phyloP scores from a whole-genome alignment of 2,888 invertebrate species.

The Flexamia atlantica region DNA sequence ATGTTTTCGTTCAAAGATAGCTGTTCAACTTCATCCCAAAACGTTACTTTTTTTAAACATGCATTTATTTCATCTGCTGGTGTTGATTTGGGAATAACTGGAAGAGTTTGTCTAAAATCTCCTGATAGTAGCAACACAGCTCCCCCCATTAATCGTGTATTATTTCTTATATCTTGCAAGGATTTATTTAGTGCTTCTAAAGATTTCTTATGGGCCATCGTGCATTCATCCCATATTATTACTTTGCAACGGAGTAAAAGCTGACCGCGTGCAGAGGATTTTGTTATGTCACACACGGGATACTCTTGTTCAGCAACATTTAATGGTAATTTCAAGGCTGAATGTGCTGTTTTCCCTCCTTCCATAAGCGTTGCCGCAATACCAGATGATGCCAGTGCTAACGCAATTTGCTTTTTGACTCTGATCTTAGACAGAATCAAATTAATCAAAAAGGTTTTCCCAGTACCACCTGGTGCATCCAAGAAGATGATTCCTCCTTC shows the following conservation, averaged over 20 bases:
- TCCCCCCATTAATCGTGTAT: background rate
- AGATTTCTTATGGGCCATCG: no score
- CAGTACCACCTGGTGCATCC: conserved; percentile 67
- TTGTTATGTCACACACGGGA: background rate
- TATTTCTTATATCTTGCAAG: background rate
- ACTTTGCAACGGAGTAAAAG: conserved; percentile 70
- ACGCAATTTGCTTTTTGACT: background rate
- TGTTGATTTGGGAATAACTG: background rate
- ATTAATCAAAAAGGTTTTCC: conserved; percentile 35
- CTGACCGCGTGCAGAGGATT: conserved; percentile 58
- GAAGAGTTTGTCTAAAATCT: conserved; percentile 1
- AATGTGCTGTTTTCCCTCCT: conserved; percentile 17
- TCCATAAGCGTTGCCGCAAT: conserved; percentile 16
- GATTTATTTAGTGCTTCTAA: conserved; percentile 15
- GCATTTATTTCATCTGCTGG: conserved; percentile 13
- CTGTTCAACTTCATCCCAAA: background rate
- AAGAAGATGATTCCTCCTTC: conserved; percentile 61
- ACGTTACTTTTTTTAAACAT: no score
- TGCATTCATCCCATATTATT: no score
- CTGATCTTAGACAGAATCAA: conserved; percentile 59
- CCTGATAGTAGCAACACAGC: background rate
- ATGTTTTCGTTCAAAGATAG: background rate
- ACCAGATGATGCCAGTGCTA: conserved; percentile 22
- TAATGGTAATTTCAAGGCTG: background rate
- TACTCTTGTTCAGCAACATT: background rate